Base-by-base conservation (phyloP, 2,113 vertebrate genomes). In the Sus scrofa region DNA sequence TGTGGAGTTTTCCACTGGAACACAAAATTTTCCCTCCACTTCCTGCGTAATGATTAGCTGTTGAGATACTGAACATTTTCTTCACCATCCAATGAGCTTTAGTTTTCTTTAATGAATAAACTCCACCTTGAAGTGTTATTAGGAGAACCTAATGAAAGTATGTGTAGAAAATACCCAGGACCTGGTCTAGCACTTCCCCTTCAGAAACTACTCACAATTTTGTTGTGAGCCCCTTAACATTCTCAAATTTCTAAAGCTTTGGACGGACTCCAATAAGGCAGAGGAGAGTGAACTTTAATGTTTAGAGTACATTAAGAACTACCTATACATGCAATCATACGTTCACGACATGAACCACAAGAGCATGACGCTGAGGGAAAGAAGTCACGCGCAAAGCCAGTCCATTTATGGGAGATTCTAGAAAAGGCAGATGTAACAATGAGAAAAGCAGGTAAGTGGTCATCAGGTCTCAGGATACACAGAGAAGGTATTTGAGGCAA, bases 21-120 rank as follows among this genome's bases (percentile, higher is more conserved):
- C 1, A 50, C 13, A 81, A 54, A 52, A 15, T 11, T 74, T 75
- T 70, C 16, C 27, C 34, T 90, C 9, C 11, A 16, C 37, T 70
- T 92, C 19, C 4, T 26, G 8, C 58, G 3, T 79, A 2, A 10
- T 22, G n/a, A 63, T 63, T 67, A 77, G 12, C 44, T 79, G 10
- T 52, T n/a, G 24, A 78, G 14, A 74, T 30, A 6, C 24, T 86
- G 75, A 39, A 20, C 0, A 15, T 65, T 34, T 87, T 63, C 1
- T 9, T 82, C 52, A 75, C 27, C 34, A 67, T 85, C 8, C 6
- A 4, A 27, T 78, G 60, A 95, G 2, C 14, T 65, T 91, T 32
- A 16, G 16, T 44, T 67, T 88, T 88, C 37, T 73, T 94, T 91
- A 44, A 78, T 22, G 82, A 78, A 89, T 34, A 75, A 75, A 87